phyloP scores from a whole-genome alignment of 2,113 vertebrate species.

The Coregonus clupeaformis region DNA sequence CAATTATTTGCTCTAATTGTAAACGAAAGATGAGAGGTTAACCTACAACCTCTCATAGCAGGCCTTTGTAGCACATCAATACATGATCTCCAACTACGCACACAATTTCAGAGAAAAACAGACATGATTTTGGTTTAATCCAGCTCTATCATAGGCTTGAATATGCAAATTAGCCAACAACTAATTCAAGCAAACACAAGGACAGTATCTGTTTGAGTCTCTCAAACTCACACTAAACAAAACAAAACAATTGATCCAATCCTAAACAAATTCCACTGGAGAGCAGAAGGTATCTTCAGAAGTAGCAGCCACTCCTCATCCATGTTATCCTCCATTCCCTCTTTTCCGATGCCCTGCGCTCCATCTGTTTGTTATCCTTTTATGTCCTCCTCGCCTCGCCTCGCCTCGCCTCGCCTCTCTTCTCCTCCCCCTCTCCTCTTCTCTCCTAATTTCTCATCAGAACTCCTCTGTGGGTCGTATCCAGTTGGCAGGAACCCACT shows the following conservation, averaged over 20 bases:
- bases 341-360: neutral
- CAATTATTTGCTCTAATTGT: neutral
- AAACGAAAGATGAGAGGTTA: neutral
- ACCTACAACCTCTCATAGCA: neutral
- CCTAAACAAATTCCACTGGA: neutral
- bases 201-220: neutral
- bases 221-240: neutral
- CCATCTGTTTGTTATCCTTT: neutral
- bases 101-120: no score
- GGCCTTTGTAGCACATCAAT: neutral
- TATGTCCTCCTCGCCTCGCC: no score
- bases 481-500: slow-evolving; percentile 92
- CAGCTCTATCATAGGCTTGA: no score
- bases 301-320: no score
- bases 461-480: slow-evolving; percentile 74
- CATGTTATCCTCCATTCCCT: neutral
- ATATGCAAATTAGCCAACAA: no score
- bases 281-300: no score
- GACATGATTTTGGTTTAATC: no score
- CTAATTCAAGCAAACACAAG: no score
- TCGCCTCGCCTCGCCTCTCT: no score
- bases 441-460: slow-evolving; percentile 34
- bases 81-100: neutral
- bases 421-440: slow-evolving; percentile 27
- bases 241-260: neutral